Evolutionary conservation across 2,888 invertebrate species (phyloP), one percentile per base, ranked within the genome.

Genomic region (Drosophila melanocephala): DNA sequence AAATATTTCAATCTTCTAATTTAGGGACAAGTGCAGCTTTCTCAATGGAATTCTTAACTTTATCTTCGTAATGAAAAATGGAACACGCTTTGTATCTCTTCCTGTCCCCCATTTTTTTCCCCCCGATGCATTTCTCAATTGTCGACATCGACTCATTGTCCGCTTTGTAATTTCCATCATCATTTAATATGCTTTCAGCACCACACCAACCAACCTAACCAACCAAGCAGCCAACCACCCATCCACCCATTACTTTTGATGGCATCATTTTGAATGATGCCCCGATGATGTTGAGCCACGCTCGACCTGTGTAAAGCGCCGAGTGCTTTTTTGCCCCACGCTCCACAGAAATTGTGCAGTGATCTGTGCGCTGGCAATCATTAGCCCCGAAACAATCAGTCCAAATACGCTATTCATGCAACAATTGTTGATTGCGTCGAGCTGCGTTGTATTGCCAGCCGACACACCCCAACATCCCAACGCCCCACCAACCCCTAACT

Each of bases 351-450:
- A 87, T 87, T 87, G 88, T 77, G 80, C 87, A 89, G 81, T 89
- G 87, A 87, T 87, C 87, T 87, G 87, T 89, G 87, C 64, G 81
- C 44, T 69, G 85, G 85, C 83, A 87, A 90, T 87, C 87, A 87
- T 87, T 87, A 90, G 87, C 75, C 79, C 79, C 53, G 62, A 72
- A 76, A 81, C 83, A 76, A 74, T 80, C 80, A 74, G 72, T 30
- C 70, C 32, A 52, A 68, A 60, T 52, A 64, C 62, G 58, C 42
- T 80, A 86, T 77, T 86, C 86, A 86, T 90, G 89, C 89, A 90
- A 86, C 87, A 90, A 86, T 86, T 86, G 86, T 87, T 88, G 90
- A 88, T 88, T 88, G 83, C 83, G 72, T 66, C 57, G 61, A 59
- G 62, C 51, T 53, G 60, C 58, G 58, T 59, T 28, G 28, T 5